These are phyloP conservation scores for Diachasmimorpha longicaudata DNA, from an alignment of 1,140 invertebrate species.

Conservation along the genomic window DNA sequence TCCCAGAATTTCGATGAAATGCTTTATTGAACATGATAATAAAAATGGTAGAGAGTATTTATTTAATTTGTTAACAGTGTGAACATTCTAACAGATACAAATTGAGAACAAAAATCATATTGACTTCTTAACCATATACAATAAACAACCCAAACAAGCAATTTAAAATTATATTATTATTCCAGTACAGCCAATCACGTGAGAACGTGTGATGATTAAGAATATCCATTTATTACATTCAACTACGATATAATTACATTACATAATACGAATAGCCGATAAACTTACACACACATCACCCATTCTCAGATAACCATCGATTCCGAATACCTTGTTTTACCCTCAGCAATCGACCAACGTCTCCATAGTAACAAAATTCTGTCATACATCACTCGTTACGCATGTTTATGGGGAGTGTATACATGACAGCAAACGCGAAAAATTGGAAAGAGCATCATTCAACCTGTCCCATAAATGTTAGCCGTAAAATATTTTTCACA, in stretches of 20 bases:
- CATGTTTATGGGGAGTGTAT: not conserved
- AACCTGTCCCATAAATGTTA: slow-evolving; percentile 9
- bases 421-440: slow-evolving; percentile 9
- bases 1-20: too few species aligned
- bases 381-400: not conserved
- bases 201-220: slow-evolving; percentile 29
- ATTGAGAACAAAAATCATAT: too few species aligned
- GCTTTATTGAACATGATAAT: too few species aligned
- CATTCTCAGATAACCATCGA: not conserved
- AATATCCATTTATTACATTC: slow-evolving; percentile 55
- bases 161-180: not conserved
- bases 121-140: too few species aligned
- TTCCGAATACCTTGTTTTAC: not conserved
- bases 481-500: slow-evolving; percentile 1
- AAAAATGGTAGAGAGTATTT: too few species aligned
- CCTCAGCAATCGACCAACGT: not conserved
- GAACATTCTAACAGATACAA: too few species aligned
- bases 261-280: slow-evolving; percentile 34
- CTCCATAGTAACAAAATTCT: slow-evolving; percentile 26
- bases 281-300: slow-evolving; percentile 32
- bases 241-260: slow-evolving; percentile 48
- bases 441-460: not conserved
- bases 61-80: too few species aligned
- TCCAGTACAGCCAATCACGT: slow-evolving; percentile 12
- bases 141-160: too few species aligned